Evolutionary conservation across 2,888 invertebrate genomes (phyloP), one percentile per base, ranked within the genome.

Genomic region (Spodoptera exigua): DNA sequence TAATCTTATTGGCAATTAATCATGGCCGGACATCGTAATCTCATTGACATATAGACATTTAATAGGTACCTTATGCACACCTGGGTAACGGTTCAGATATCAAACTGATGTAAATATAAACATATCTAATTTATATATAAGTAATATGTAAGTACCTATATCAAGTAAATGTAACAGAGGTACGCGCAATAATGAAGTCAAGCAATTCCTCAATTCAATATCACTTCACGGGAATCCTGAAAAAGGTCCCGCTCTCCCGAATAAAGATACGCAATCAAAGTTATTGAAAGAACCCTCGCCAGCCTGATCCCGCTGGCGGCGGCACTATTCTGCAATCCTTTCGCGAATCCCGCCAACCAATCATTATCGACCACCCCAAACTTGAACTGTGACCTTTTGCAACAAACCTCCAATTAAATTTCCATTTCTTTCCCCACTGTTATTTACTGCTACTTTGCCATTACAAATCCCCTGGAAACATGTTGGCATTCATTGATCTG

Each of bases 301-400:
- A 58, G 61, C 40, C 65, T 69, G 64, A 67, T 56, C 63, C 59
- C 57, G 36, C 62, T 61, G 60, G 53, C 61, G 62, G 66, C 57
- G 70, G 61, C 65, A 74, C 75, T 76, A 80, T 78, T 73, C 76
- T 78, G 72, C 74, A 77, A 83, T 76, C 78, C 71, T 72, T 78
- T 67, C 73, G 52, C 70, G 64, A 64, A 75, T 84, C 58, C 43
- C 45, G 80, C 78, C 63, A 56, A 62, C 87, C 80, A 79, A 64
- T 74, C 65, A 73, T 78, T 88, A 90, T 90, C 90, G 89, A 89
- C 86, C 88, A 82, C 70, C 77, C 78, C 65, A 79, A 84, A 82
- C 81, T 81, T 88, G 87, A 91, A 84, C 92, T 88, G 59, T 88
- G 89, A 91, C 92, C 90, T 92, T 92, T 90, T 60, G 57, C 74